Evolutionary conservation across 2,113 vertebrate genomes (phyloP).

Genomic region (Colistium nudipinnis): DNA sequence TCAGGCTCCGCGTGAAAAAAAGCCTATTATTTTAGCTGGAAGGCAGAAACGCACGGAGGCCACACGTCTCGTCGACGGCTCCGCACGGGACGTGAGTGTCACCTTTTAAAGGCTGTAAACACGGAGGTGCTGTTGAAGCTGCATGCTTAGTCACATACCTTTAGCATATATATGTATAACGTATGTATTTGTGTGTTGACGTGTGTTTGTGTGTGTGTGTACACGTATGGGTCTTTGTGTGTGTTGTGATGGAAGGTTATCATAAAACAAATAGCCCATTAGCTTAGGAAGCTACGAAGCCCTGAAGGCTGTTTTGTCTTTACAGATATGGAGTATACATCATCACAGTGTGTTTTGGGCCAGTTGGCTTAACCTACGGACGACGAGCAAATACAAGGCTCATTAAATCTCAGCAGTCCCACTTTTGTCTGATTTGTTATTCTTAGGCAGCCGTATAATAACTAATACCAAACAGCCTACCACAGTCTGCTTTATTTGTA

Average conservation of each 20-base stretch:
- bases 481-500: conserved; percentile 24
- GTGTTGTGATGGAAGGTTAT: not conserved
- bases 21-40: conserved; percentile 53
- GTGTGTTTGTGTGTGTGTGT: not conserved
- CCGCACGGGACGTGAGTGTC: conserved; percentile 14
- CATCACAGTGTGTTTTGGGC: conserved; percentile 35
- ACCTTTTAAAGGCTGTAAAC: conserved; percentile 51
- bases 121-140: conserved; percentile 44
- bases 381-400: conserved; percentile 21
- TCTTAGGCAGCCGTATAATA: not conserved
- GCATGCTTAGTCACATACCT: conserved; percentile 68
- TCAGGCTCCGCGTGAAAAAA: conserved; percentile 42
- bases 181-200: not conserved
- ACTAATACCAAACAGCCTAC: conserved; percentile 10
- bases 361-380: conserved; percentile 37
- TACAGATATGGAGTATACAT: conserved; percentile 40
- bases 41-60: conserved; percentile 40
- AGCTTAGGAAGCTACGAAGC: conserved; percentile 18
- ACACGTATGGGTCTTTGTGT: not conserved
- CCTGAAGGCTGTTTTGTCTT: conserved; percentile 15
- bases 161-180: conserved; percentile 44
- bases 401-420: conserved; percentile 25
- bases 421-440: conserved; percentile 6
- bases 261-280: conserved; percentile 16
- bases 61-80: conserved; percentile 38